Percentiles rank a stretch among this genome's conserved stretches.
Conservation (phyloP, 2,888 invertebrate species). For the Amblyteles armatorius region DNA sequence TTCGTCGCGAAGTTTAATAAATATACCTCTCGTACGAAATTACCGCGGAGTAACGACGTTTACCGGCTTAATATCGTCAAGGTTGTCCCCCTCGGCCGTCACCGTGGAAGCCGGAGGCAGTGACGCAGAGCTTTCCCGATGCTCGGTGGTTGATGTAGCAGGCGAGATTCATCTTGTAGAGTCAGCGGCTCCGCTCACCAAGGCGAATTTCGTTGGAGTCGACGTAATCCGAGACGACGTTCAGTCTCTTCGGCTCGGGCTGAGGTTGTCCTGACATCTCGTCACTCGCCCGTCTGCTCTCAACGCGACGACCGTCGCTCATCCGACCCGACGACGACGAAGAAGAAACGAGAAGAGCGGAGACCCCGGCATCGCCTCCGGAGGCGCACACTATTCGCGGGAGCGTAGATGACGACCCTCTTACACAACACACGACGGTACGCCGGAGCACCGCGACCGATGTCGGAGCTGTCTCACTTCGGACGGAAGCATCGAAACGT, state of each 20-base stretch:
- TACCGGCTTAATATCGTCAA: conserved; percentile 37
- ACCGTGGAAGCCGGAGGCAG: conserved; percentile 38
- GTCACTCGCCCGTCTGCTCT: conserved; percentile 81
- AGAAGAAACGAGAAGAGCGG: conserved; percentile 32
- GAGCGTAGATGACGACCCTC: conserved; percentile 4
- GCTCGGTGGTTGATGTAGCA: conserved; percentile 50
- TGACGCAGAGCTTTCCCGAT: conserved; percentile 23
- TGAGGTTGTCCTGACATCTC: conserved; percentile 79
- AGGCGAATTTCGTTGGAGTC: conserved; percentile 74
- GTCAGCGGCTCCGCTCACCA: conserved; percentile 54
- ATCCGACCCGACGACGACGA: conserved; percentile 75
- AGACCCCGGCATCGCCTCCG: conserved; percentile 12
- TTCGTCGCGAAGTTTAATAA: conserved; percentile 13
- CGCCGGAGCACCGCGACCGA: conserved; percentile 2
- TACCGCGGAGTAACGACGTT: conserved; percentile 14
- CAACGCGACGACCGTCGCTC: conserved; percentile 80
- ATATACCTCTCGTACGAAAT: conserved; percentile 27
- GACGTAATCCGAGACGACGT: conserved; percentile 80
- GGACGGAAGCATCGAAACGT: conserved; percentile 73
- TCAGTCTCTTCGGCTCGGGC: conserved; percentile 73
- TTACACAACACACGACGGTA: neutral
- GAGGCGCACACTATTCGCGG: conserved; percentile 22
- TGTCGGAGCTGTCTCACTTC: conserved; percentile 41
- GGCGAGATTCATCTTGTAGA: conserved; percentile 63
- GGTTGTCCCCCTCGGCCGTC: conserved; percentile 33